A percentile compares a stretch with the other conserved stretches of the same genome.
phyloP scores from a whole-genome alignment of 2,888 invertebrate genomes.

The Tridacna crocea region DNA sequence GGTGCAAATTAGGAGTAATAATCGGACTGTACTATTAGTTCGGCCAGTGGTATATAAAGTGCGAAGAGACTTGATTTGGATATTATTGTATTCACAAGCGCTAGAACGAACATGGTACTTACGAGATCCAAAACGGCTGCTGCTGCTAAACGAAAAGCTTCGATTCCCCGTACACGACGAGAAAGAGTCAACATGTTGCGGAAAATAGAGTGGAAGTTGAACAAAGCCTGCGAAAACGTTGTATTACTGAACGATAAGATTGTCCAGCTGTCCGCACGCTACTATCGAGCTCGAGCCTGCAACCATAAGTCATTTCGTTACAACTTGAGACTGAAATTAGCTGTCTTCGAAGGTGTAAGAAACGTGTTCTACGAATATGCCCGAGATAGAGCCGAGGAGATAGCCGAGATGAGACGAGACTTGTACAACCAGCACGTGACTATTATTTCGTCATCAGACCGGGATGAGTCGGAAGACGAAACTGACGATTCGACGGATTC shows the following conservation, averaged over 20 bases:
- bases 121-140: no score
- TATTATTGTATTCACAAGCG: no score
- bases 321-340: conserved; percentile 49
- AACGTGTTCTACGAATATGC: conserved; percentile 63
- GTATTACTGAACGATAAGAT: conserved; percentile 58
- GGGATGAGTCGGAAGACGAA: conserved; percentile 12
- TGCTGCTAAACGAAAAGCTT: no score
- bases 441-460: conserved; percentile 41
- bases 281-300: conserved; percentile 44
- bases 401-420: conserved; percentile 56
- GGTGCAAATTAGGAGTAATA: no score
- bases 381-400: conserved; percentile 52
- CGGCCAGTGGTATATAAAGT: no score
- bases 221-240: conserved; percentile 50
- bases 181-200: conserved; percentile 32
- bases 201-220: conserved; percentile 39
- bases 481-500: background rate
- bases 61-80: no score
- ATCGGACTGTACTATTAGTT: no score
- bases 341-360: conserved; percentile 54
- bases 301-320: conserved; percentile 56
- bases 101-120: no score
- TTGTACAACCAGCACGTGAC: conserved; percentile 53
- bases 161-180: background rate
- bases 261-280: conserved; percentile 51